Conservation (phyloP, 2,113 vertebrate genomes). For the Nycticebus coucang region DNA sequence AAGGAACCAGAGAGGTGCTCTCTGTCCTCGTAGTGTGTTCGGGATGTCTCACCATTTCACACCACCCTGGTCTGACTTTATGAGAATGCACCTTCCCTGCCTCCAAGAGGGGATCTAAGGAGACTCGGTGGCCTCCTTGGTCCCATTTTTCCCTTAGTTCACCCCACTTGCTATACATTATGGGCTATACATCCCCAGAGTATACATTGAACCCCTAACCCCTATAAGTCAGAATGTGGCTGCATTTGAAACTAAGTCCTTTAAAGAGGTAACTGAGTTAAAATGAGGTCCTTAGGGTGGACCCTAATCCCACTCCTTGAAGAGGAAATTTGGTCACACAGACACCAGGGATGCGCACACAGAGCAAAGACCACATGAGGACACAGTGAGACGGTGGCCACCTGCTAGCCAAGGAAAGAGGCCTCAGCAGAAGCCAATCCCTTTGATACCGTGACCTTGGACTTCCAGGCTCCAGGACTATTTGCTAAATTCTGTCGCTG, state of each 20-base stretch:
- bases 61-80: not conserved
- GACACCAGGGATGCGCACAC: fast-evolving
- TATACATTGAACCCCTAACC: not conserved
- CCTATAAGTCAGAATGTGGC: not conserved
- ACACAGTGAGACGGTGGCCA: fast-evolving
- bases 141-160: not conserved
- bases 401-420: not conserved
- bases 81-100: not conserved
- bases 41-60: not conserved
- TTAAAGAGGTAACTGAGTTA: not conserved
- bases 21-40: not conserved
- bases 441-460: not conserved
- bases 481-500: not conserved
- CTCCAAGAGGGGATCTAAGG: fast-evolving
- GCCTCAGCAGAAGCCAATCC: not conserved
- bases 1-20: not conserved
- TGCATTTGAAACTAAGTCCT: not conserved
- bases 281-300: not conserved
- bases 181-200: not conserved
- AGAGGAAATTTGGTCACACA: not conserved
- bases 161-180: not conserved
- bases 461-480: not conserved
- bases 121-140: not conserved
- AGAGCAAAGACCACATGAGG: not conserved
- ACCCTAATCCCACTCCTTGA: not conserved